Base-by-base conservation (phyloP, 2,113 vertebrate genomes). In the Oenanthe melanoleuca region DNA sequence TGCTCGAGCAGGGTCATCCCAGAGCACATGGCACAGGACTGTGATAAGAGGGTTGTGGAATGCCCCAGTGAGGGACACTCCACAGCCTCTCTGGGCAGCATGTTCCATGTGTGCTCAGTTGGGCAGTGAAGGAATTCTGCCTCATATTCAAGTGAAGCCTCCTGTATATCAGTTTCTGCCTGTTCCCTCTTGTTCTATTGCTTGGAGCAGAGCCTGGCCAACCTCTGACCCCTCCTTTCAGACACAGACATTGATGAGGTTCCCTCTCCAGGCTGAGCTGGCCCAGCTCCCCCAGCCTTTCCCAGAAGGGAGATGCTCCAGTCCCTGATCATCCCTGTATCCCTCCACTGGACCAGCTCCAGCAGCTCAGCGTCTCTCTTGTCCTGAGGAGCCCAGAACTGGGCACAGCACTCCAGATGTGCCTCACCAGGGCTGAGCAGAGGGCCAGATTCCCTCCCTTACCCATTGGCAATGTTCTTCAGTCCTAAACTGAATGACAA, bases 241-340 rank as follows among this genome's bases (percentile, higher is more conserved):
- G 40, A 42, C 3, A 8, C 29, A 40, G n/a, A 20, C 61, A 40
- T 1, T 13, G 70, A 47, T 31, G 49, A 61, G 29, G 17, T 16
- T 17, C 21, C 21, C 55, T 69, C 17, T 61, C n/a, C 12, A 53
- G 40, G 21, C 29, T 5, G 55, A 55, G 5, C 21, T 55, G 20
- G 1, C 21, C 20, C 78, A 60, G 24, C 47, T 81, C 38, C 29
- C 37, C 61, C 69, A 53, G 29, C 16, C 38, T 75, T 55, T 69
- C 40, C 29, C 1, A 1, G 2, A 7, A 49, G 3, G 1, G 5
- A 55, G 55, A 26, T 2, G 25, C 25, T 69, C n/a, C 55, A 2
- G 4, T 8, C 55, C 63, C 47, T 40, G 5, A 34, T 13, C 47
- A 31, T 4, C 53, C 49, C 22, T 2, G 0, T 2, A 11, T 13